Conservation (phyloP, 2,113 vertebrate species). For the Tricholaema leucomelas region DNA sequence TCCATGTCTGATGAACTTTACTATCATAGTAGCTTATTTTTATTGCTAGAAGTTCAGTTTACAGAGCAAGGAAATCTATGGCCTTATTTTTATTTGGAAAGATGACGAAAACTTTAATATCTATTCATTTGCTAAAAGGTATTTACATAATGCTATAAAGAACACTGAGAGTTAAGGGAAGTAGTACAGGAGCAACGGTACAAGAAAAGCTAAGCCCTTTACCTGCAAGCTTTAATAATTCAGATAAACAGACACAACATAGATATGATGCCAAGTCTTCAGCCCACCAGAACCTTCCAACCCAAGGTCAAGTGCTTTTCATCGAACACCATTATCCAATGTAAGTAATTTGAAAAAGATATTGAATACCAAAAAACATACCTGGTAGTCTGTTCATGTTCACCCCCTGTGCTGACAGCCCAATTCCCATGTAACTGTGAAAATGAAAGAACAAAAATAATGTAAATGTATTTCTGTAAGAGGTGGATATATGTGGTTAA, state of each 20-base stretch:
- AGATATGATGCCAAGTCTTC: background rate
- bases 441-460: conserved; percentile 38
- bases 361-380: conserved; percentile 67
- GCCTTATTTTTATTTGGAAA: background rate
- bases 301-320: background rate
- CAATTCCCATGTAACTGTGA: conserved; percentile 98
- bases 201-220: background rate
- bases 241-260: background rate
- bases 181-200: background rate
- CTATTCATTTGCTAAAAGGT: background rate
- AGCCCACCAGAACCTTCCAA: background rate
- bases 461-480: no score
- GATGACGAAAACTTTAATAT: background rate
- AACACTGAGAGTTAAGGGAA: background rate
- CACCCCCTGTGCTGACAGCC: conserved; percentile 97
- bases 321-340: background rate
- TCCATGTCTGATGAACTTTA: background rate
- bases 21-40: background rate
- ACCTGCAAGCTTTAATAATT: background rate
- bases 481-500: background rate
- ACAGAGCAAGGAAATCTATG: background rate
- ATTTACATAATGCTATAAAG: background rate
- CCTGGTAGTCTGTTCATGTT: conserved; percentile 99
- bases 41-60: background rate
- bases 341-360: background rate